Evolutionary conservation across 2,113 vertebrate species (phyloP).

Genomic region (Murina feae): DNA sequence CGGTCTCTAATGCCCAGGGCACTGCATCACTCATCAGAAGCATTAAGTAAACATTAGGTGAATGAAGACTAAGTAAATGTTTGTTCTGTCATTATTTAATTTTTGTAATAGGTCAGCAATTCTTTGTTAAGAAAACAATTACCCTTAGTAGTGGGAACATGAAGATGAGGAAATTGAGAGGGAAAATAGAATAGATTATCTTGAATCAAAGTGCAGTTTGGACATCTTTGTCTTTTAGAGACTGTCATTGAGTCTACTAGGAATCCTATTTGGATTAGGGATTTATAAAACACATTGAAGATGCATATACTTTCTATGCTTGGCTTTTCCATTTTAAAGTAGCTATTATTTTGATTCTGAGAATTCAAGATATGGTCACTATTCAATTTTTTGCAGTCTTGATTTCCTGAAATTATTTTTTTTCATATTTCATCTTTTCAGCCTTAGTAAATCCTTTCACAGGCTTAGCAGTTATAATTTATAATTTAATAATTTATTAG

Average conservation of each 20-base stretch:
- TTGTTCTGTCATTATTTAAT: not conserved
- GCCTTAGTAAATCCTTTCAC: not conserved
- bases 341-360: not conserved
- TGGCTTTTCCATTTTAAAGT: not conserved
- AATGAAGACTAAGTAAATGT: not conserved
- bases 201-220: not conserved
- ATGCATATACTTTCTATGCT: not conserved
- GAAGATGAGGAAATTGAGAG: not conserved
- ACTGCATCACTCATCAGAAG: not conserved
- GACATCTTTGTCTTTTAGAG: not conserved
- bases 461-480: conserved; percentile 61
- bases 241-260: not conserved
- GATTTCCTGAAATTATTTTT: conserved; percentile 10
- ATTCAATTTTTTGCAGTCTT: not conserved
- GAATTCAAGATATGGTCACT: not conserved
- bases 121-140: conserved; percentile 26
- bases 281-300: not conserved
- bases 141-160: not conserved
- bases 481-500: conserved; percentile 47
- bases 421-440: not conserved
- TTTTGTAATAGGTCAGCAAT: not conserved
- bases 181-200: not conserved
- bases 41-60: not conserved
- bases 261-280: not conserved
- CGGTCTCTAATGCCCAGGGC: not conserved